Evolutionary conservation across 2,113 vertebrate species (phyloP).

Genomic region (Marmota monax): DNA sequence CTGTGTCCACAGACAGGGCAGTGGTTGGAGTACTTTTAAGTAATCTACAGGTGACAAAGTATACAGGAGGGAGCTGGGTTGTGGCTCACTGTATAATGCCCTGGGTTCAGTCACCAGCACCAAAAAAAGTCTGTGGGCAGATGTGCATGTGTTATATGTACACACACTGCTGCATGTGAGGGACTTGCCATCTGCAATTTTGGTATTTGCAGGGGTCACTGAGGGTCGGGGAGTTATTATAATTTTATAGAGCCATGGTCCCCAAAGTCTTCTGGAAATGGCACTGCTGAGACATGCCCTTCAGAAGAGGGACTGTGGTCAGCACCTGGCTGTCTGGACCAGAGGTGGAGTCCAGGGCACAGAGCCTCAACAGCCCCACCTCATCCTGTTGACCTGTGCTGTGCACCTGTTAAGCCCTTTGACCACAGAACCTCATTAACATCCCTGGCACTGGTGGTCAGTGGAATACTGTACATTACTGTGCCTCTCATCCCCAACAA

Average conservation of each 20-base stretch:
- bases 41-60: background rate
- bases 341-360: fast-evolving
- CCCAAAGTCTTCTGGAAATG: background rate
- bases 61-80: background rate
- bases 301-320: background rate
- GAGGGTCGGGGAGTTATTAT: background rate
- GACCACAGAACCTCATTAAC: too few species aligned
- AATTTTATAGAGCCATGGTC: background rate
- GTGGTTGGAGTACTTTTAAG: background rate
- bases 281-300: background rate
- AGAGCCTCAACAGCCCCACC: fast-evolving
- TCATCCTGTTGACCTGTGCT: background rate
- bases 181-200: background rate
- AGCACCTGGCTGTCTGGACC: fast-evolving
- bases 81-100: background rate
- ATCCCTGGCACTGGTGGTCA: background rate
- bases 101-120: background rate
- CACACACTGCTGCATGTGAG: too few species aligned
- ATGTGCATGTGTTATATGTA: background rate
- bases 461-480: background rate
- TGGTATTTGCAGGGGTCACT: background rate
- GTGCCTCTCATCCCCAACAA: background rate
- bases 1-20: background rate
- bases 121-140: background rate
- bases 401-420: fast-evolving